phyloP scores from a whole-genome alignment of 2,797 vertebrate species.

The Sebastes oblongus region DNA sequence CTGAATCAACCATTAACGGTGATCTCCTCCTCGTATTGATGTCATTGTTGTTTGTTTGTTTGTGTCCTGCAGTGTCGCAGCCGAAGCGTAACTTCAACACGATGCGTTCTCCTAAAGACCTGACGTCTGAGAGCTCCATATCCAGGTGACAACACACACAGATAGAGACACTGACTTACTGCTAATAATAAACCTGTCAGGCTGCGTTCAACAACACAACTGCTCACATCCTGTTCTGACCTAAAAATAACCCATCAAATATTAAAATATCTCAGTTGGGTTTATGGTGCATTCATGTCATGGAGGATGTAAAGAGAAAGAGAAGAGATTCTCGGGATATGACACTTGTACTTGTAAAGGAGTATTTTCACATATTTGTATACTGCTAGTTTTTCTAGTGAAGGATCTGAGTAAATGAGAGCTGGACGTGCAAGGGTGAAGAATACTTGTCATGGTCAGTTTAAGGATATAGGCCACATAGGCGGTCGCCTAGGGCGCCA shows the following conservation, averaged over 20 bases:
- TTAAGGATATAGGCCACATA: too few relatives aligned
- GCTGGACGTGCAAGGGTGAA: too few relatives aligned
- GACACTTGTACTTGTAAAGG: too few relatives aligned
- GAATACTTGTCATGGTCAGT: too few relatives aligned
- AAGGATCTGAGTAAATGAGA: too few relatives aligned
- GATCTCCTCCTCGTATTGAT: not conserved
- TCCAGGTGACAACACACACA: slow-evolving; percentile 83
- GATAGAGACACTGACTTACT: too few relatives aligned
- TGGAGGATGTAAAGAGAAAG: not conserved
- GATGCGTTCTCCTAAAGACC: slow-evolving; percentile 92
- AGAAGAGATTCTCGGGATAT: too few relatives aligned
- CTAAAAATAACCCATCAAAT: not conserved
- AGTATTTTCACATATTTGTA: too few relatives aligned
- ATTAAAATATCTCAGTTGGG: not conserved
- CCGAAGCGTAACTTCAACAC: slow-evolving; percentile 92
- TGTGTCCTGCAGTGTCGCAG: slow-evolving; percentile 85
- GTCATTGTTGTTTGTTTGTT: not conserved
- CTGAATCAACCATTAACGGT: not conserved
- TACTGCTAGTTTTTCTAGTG: too few relatives aligned
- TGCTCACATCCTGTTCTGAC: not conserved
- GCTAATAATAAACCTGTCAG: not conserved
- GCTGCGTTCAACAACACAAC: not conserved
- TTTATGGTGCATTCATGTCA: not conserved
- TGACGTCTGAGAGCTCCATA: slow-evolving; percentile 93
- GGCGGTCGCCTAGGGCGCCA: too few relatives aligned